Evolutionary conservation across 1,140 invertebrate species (phyloP), one percentile per base, ranked within the genome.

Genomic region (Akabosia matsudoensis): DNA sequence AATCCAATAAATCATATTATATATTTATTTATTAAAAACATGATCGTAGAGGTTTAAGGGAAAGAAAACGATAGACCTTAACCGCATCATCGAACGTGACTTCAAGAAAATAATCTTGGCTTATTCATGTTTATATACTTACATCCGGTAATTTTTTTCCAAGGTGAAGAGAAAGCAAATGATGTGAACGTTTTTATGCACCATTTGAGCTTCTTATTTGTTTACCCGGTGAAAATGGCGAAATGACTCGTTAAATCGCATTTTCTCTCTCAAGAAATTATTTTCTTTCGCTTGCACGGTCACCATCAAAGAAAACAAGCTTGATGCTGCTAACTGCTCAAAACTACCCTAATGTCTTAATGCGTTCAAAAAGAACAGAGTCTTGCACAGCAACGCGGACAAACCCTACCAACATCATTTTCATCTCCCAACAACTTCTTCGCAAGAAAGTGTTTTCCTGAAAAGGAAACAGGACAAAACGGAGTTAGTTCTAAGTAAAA

Each of bases 201-300:
- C 18, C 37, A 45, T 45, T 45, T 45, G 37, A 45, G 37, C 37
- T 10, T n/a, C n/a, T n/a, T n/a, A n/a, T n/a, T n/a, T n/a, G 37
- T 18, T 45, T 10, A 45, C 14, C 54, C 61, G 26, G 13, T 28
- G 52, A 76, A n/a, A 73, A 79, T 80, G 76, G 77, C 64, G 78
- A 81, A 81, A 81, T 79, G 80, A 81, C 73, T 79, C 80, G 80
- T 81, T 81, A 81, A 81, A 81, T 81, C 80, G 76, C 74, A 81
- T 81, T 81, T 81, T 81, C 80, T 78, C 76, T 45, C 37, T 45
- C 7, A 75, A 74, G 61, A 81, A 81, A 81, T 81, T 81, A 81
- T 78, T 79, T 78, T 81, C 78, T 81, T 81, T 78, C 78, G 78
- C 76, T 79, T 79, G 33, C 52, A 30, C 77, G 37, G 18, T n/a